A percentile compares a stretch with the other conserved stretches of the same genome.
Conservation (phyloP, 2,113 vertebrate species). For the Apodemus speciosus region DNA sequence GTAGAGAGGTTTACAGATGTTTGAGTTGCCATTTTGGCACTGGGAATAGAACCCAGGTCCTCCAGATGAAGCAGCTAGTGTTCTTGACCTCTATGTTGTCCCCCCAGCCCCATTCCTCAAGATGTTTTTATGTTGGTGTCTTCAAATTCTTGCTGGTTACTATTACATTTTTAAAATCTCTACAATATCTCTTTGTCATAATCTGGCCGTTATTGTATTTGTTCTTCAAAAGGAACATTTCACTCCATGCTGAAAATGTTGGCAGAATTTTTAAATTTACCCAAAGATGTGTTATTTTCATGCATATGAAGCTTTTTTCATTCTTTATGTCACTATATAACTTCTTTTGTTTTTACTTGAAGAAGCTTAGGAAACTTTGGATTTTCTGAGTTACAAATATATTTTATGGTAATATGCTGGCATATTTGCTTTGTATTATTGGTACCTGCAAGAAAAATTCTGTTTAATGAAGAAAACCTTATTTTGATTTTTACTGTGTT, state of each 20-base stretch:
- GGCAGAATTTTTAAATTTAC: background rate
- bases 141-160: background rate
- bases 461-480: background rate
- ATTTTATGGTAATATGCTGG: background rate
- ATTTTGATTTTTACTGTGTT: background rate
- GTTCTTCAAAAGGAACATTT: background rate
- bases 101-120: background rate
- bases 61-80: background rate
- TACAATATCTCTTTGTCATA: background rate
- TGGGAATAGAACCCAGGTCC: background rate
- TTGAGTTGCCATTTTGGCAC: background rate
- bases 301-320: background rate
- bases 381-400: slow-evolving; percentile 6
- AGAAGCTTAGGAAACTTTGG: background rate
- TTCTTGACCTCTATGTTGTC: background rate
- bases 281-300: background rate
- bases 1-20: background rate
- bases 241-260: background rate
- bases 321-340: background rate
- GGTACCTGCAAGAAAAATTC: background rate
- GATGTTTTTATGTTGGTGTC: background rate
- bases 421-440: background rate
- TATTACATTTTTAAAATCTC: background rate
- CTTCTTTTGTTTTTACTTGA: background rate
- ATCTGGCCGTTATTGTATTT: background rate